Evolutionary conservation across 2,797 vertebrate genomes (phyloP).

Genomic region (Melopsittacus undulatus): DNA sequence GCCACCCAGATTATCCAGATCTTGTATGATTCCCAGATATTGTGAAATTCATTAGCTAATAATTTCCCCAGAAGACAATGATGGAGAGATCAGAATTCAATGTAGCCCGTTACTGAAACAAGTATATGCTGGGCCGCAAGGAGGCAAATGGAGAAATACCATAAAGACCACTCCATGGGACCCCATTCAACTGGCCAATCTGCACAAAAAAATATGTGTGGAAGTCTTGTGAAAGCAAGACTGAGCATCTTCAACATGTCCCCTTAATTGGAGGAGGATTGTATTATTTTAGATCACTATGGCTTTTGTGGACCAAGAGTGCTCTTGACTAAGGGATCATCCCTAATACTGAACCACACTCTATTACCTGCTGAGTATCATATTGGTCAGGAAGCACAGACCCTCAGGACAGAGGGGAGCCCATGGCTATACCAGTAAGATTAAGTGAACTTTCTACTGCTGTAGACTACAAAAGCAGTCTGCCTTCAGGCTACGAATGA

Average conservation of each 20-base stretch:
- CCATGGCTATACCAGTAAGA: neutral
- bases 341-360: neutral
- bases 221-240: neutral
- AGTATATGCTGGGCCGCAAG: neutral
- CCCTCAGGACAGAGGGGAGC: accelerated
- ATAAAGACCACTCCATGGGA: no score
- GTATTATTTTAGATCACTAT: neutral
- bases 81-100: neutral
- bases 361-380: accelerated
- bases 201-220: accelerated
- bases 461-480: neutral
- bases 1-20: neutral
- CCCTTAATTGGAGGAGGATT: neutral
- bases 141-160: neutral
- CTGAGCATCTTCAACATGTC: neutral
- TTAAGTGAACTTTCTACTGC: neutral
- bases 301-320: neutral
- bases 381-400: no score
- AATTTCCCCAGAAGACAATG: neutral
- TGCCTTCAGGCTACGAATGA: neutral
- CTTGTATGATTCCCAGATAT: neutral
- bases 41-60: neutral
- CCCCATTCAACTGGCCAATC: neutral
- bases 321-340: neutral
- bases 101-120: neutral